Percentiles rank a stretch among this genome's conserved stretches.
Conservation (phyloP, 2,797 vertebrate species). For the Acrossocheilus fasciatus region DNA sequence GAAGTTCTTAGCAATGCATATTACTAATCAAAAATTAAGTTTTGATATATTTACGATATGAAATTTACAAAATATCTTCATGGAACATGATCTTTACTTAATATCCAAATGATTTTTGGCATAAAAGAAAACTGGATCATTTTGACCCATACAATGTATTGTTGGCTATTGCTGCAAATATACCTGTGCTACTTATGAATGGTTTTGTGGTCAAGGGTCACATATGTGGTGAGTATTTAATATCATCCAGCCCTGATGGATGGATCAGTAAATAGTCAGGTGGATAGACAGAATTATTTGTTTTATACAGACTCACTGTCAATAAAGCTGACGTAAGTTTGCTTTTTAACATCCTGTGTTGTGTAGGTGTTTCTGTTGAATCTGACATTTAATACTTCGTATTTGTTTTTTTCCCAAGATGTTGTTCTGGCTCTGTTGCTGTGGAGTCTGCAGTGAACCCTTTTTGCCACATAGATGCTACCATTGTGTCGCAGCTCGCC, state of each 20-base stretch:
- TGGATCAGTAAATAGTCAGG: not conserved
- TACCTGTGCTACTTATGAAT: no score
- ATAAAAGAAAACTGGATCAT: no score
- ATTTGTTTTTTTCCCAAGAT: not conserved
- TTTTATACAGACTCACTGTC: not conserved
- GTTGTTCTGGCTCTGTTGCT: conserved; percentile 54
- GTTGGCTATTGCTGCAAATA: no score
- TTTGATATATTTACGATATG: no score
- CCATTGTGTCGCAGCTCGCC: conserved; percentile 6
- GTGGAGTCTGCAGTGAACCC: conserved; percentile 60
- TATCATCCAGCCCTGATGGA: not conserved
- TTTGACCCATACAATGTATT: no score
- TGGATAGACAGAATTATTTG: not conserved
- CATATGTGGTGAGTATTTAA: not conserved
- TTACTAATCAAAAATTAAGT: no score
- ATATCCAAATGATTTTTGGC: no score
- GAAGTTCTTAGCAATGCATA: no score
- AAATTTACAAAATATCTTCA: no score
- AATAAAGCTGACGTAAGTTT: not conserved
- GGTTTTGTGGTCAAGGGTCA: no score
- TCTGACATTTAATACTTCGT: conserved; percentile 19
- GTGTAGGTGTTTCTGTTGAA: conserved; percentile 23
- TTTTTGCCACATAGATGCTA: conserved; percentile 53
- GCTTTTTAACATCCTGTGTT: not conserved
- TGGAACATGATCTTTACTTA: no score